Evolutionary conservation across 2,888 invertebrate species (phyloP).

Genomic region (Athetis lepigone): DNA sequence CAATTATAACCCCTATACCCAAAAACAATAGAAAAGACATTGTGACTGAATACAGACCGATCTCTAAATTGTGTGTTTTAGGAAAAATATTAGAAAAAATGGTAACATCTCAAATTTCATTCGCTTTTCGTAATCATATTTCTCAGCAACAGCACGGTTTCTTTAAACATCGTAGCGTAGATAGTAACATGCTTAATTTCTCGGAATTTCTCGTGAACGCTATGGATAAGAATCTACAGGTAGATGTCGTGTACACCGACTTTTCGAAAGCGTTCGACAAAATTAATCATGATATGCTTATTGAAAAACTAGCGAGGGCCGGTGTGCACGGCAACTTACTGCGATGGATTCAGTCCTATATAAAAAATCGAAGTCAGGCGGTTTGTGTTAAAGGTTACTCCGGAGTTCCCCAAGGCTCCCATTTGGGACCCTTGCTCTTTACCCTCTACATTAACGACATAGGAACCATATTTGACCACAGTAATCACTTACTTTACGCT

Average conservation of each 20-base stretch:
- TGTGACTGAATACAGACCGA: too few species aligned
- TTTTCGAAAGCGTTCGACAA: conserved; percentile 36
- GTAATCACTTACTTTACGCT: too few species aligned
- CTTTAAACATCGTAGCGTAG: conserved; percentile 29
- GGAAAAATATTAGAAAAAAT: conserved; percentile 53
- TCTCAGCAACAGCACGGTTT: conserved; percentile 44
- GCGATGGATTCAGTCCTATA: conserved; percentile 1
- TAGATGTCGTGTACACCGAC: conserved; percentile 43
- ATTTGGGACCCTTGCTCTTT: too few species aligned
- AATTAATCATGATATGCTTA: conserved; percentile 21
- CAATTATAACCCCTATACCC: too few species aligned
- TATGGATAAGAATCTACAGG: conserved; percentile 25
- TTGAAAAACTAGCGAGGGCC: conserved; percentile 5
- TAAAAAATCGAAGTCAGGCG: too few species aligned
- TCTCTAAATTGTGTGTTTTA: conserved; percentile 42
- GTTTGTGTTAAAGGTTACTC: too few species aligned
- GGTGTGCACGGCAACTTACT: conserved; percentile 10
- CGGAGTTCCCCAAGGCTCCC: too few species aligned
- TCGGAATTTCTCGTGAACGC: conserved; percentile 28
- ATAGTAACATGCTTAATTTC: conserved; percentile 34
- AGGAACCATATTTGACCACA: too few species aligned
- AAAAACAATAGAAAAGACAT: too few species aligned
- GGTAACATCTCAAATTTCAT: conserved; percentile 33
- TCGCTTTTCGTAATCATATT: conserved; percentile 15
- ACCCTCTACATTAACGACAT: too few species aligned